Conservation (phyloP, 2,797 vertebrate species). For the Pangasius mekongensis region DNA sequence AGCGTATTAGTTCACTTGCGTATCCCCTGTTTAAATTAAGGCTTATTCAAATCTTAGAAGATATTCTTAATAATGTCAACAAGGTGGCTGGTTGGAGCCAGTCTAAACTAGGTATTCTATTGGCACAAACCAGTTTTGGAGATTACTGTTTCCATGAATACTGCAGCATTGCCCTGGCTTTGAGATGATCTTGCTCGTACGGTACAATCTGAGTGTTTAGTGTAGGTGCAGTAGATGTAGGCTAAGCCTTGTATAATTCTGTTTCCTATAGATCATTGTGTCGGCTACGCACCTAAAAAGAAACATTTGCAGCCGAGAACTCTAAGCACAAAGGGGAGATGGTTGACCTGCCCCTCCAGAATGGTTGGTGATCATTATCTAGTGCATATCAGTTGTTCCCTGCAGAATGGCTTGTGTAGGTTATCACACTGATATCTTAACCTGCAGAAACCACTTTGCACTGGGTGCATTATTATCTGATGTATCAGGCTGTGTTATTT, state of each 20-base stretch:
- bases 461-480: not conserved
- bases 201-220: slow-evolving; percentile 14
- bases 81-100: slow-evolving; percentile 12
- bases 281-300: not conserved
- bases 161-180: not conserved
- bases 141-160: slow-evolving; percentile 4
- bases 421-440: not conserved
- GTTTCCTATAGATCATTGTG: slow-evolving; percentile 1
- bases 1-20: slow-evolving; percentile 7
- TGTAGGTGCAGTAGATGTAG: slow-evolving; percentile 13
- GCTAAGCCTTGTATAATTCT: not conserved
- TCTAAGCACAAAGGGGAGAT: slow-evolving; percentile 34
- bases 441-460: slow-evolving; percentile 2
- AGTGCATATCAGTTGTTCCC: slow-evolving; percentile 30
- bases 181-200: not conserved
- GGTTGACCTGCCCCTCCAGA: not conserved
- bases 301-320: slow-evolving; percentile 6
- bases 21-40: slow-evolving; percentile 20
- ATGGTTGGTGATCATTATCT: slow-evolving; percentile 22
- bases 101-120: not conserved
- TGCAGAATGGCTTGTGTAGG: not conserved
- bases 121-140: not conserved
- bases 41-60: not conserved
- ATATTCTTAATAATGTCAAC: slow-evolving; percentile 10
- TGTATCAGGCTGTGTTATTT: not conserved